Evolutionary conservation across 35 echinoderm and acorn worm species (phyloP).

Genomic region (Lytechinus pictus): DNA sequence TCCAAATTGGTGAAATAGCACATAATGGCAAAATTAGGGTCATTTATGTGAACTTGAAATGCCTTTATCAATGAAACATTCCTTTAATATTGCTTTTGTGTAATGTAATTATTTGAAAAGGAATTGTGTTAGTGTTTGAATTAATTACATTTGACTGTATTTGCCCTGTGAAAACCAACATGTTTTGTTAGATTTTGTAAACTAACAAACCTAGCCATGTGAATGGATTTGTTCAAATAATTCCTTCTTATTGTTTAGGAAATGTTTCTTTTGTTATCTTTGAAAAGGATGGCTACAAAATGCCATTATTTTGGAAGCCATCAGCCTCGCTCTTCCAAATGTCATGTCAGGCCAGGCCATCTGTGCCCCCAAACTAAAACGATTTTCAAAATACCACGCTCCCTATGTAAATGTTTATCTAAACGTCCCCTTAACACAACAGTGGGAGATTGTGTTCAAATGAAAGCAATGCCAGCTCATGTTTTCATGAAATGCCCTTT

Average conservation of each 20-base stretch:
- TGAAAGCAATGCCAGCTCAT: neutral
- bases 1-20: neutral
- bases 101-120: neutral
- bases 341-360: neutral
- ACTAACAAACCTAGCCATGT: neutral
- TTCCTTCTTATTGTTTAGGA: neutral
- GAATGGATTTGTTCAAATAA: neutral
- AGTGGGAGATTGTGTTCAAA: neutral
- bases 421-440: neutral
- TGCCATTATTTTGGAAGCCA: neutral
- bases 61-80: neutral
- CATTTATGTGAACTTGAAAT: neutral
- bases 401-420: neutral
- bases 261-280: neutral
- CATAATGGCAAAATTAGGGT: neutral
- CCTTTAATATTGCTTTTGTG: neutral
- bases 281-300: neutral
- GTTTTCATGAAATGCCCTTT: neutral
- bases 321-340: neutral
- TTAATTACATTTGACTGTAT: neutral
- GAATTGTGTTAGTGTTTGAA: neutral
- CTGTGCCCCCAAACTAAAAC: neutral
- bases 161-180: neutral
- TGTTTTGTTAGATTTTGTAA: neutral
- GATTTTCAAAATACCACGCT: conserved; percentile 12